Conservation (phyloP, 2,888 invertebrate genomes). For the Drosophila gaucha region DNA sequence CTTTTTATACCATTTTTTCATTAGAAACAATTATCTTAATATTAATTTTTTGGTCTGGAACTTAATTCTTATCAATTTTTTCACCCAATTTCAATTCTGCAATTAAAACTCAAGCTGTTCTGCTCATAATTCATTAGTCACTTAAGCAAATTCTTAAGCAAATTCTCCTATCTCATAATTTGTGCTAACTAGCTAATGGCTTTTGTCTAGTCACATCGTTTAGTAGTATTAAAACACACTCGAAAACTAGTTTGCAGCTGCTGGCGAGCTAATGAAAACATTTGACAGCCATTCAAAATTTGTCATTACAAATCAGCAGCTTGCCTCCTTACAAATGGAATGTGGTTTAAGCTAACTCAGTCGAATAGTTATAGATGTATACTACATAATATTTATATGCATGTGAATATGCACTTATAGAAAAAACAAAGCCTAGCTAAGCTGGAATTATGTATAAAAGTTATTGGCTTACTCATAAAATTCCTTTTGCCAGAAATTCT, state of each 20-base stretch:
- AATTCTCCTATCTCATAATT: background rate
- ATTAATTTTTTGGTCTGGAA: too few species aligned
- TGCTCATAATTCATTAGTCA: too few species aligned
- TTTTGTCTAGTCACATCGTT: slow-evolving; percentile 5
- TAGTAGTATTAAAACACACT: slow-evolving; percentile 1
- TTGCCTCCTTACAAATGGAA: slow-evolving; percentile 32
- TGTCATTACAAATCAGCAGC: slow-evolving; percentile 60
- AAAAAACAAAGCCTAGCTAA: background rate
- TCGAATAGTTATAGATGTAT: slow-evolving; percentile 11
- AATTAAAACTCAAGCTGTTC: too few species aligned
- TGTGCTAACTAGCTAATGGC: too few species aligned
- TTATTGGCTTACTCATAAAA: background rate
- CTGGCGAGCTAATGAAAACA: slow-evolving; percentile 48
- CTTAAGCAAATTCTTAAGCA: too few species aligned
- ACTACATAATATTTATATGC: slow-evolving; percentile 2
- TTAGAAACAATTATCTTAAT: too few species aligned
- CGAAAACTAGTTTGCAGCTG: slow-evolving; percentile 27
- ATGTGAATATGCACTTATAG: background rate
- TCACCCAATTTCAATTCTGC: too few species aligned
- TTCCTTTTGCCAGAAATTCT: too few species aligned
- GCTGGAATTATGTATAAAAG: too few species aligned
- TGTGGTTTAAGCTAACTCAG: slow-evolving; percentile 25
- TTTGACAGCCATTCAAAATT: slow-evolving; percentile 58
- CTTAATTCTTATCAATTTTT: too few species aligned
- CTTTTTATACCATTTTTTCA: background rate